A percentile compares a stretch with the other conserved stretches of the same genome.
Evolutionary conservation across 1,140 invertebrate genomes (phyloP).

Genomic region (Brachionus koreanus): DNA sequence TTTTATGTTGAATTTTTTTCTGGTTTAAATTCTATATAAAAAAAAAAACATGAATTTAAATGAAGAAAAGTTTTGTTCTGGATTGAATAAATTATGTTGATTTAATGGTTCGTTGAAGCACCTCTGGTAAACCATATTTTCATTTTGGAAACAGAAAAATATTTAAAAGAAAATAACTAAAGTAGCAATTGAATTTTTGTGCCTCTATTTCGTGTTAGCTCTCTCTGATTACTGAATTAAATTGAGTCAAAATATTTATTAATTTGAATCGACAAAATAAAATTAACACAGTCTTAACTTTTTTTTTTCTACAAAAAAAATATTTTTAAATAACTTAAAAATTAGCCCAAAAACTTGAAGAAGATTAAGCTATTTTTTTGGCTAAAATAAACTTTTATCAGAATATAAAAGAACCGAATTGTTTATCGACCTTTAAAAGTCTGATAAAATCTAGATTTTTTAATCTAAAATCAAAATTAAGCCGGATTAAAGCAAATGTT

Average conservation of each 20-base stretch:
- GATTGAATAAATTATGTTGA: background rate
- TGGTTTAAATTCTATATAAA: conserved; percentile 8
- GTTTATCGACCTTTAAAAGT: background rate
- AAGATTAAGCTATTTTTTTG: background rate
- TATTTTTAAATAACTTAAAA: too few species aligned
- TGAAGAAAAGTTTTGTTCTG: background rate
- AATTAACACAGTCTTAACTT: background rate
- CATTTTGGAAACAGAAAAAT: background rate
- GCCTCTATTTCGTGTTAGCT: background rate
- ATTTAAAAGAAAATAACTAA: too few species aligned
- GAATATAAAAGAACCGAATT: background rate
- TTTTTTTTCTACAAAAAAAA: background rate
- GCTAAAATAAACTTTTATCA: background rate
- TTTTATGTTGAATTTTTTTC: background rate
- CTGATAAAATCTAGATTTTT: background rate
- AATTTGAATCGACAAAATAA: background rate
- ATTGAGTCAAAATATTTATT: conserved; percentile 4
- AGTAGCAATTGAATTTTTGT: background rate
- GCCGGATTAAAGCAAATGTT: too few species aligned
- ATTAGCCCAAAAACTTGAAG: background rate
- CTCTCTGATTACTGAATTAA: background rate
- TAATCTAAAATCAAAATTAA: background rate
- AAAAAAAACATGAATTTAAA: conserved; percentile 4
- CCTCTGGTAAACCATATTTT: background rate
- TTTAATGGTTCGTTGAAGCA: background rate